Conservation (phyloP, 1,140 invertebrate genomes). For the Drosophila orena region DNA sequence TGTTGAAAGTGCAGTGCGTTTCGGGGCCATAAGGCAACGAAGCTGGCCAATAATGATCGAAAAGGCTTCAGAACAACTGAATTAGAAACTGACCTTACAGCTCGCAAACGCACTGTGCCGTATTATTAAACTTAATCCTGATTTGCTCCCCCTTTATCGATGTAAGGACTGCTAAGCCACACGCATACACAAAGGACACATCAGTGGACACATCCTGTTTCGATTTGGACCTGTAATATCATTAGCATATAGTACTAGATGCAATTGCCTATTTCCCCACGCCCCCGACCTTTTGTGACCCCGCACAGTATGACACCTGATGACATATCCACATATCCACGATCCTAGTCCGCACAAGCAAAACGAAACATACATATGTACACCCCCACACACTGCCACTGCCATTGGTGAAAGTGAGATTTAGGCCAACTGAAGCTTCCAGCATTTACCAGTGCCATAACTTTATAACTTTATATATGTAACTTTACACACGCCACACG, state of each 20-base stretch:
- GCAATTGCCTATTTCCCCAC: conserved; percentile 14
- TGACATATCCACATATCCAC: conserved; percentile 15
- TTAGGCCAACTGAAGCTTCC: conserved; percentile 52
- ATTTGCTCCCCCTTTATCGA: conserved; percentile 29
- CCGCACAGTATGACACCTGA: neutral
- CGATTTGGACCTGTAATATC: conserved; percentile 24
- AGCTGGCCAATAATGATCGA: no score
- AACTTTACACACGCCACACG: conserved; percentile 19
- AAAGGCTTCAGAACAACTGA: neutral
- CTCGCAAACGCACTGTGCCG: conserved; percentile 15
- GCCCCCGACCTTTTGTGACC: neutral
- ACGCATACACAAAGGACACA: conserved; percentile 14
- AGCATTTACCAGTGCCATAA: conserved; percentile 53
- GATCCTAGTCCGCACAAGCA: conserved; percentile 8
- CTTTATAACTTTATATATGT: conserved; percentile 33
- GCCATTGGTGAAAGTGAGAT: conserved; percentile 49
- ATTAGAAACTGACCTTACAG: neutral
- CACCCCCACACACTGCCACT: conserved; percentile 26
- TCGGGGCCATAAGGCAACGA: conserved; percentile 13
- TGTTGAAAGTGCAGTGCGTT: conserved; percentile 36
- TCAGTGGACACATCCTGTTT: neutral
- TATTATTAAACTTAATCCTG: conserved; percentile 15
- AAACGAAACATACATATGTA: neutral
- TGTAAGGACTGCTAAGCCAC: conserved; percentile 32
- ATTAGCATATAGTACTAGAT: conserved; percentile 43